A percentile compares a stretch with the other conserved stretches of the same genome.
Evolutionary conservation across 2,113 vertebrate species (phyloP).

Genomic region (Chiloscyllium plagiosum): DNA sequence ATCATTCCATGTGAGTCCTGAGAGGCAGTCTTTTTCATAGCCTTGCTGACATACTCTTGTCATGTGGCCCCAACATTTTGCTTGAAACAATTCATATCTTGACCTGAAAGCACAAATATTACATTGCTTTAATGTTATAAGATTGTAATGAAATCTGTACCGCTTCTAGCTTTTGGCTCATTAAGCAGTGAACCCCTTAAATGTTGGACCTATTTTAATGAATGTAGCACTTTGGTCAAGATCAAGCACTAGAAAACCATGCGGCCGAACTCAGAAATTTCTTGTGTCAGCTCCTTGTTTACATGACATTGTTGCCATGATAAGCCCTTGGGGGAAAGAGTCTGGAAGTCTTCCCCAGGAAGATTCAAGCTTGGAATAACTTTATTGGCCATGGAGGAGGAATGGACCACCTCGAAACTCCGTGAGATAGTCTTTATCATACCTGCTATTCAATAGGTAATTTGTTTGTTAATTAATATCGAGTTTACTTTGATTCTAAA

Average conservation of each 20-base stretch:
- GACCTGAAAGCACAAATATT: constrained; percentile 49
- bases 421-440: background rate
- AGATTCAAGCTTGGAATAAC: background rate
- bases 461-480: background rate
- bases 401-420: background rate
- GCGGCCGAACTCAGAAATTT: background rate
- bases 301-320: no score
- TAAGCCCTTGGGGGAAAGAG: no score
- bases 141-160: background rate
- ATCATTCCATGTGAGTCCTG: constrained; percentile 51
- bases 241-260: background rate
- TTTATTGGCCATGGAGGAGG: background rate
- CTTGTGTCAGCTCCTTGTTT: background rate
- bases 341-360: no score
- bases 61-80: constrained; percentile 66
- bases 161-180: background rate
- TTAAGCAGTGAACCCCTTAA: background rate
- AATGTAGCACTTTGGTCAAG: background rate
- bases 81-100: constrained; percentile 55
- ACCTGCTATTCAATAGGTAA: background rate
- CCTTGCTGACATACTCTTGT: constrained; percentile 49
- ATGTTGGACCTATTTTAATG: background rate
- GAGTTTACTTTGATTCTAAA: background rate
- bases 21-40: constrained; percentile 55
- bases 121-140: background rate